These are phyloP conservation scores for Brachyptera putata DNA, from an alignment of 2,888 invertebrate genomes.

Conservation along the genomic window DNA sequence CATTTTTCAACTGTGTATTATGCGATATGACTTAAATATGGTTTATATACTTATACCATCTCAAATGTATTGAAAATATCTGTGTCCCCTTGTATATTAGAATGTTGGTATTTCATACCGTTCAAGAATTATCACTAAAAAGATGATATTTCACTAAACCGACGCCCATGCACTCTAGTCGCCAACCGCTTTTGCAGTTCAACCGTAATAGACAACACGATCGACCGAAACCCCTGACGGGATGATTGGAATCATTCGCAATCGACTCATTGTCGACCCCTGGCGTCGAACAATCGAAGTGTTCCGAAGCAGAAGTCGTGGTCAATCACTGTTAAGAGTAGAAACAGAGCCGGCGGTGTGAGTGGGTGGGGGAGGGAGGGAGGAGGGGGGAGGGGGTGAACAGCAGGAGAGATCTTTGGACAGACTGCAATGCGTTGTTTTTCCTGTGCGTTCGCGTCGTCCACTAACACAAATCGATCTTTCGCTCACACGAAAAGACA, in stretches of 20 bases:
- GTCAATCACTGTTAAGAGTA: constrained; percentile 18
- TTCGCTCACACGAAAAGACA: constrained; percentile 24
- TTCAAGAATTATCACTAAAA: too few relatives aligned
- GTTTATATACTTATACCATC: too few relatives aligned
- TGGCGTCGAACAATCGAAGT: neutral
- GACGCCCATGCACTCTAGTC: too few relatives aligned
- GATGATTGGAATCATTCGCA: neutral
- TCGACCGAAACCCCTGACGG: too few relatives aligned
- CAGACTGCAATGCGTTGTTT: constrained; percentile 19
- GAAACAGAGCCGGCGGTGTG: neutral
- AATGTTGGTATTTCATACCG: too few relatives aligned
- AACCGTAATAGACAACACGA: too few relatives aligned
- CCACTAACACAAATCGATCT: constrained; percentile 25
- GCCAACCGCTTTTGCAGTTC: too few relatives aligned
- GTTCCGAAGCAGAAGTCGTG: constrained; percentile 12
- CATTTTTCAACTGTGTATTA: too few relatives aligned
- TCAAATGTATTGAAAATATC: too few relatives aligned
- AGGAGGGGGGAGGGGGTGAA: neutral
- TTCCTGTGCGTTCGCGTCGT: constrained; percentile 21
- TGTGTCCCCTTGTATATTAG: too few relatives aligned
- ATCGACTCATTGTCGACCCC: neutral
- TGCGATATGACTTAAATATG: too few relatives aligned
- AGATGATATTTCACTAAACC: too few relatives aligned
- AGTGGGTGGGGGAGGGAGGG: neutral
- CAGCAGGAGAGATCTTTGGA: neutral